Base-by-base conservation (phyloP, 2,888 invertebrate genomes). In the Zygaena filipendulae region DNA sequence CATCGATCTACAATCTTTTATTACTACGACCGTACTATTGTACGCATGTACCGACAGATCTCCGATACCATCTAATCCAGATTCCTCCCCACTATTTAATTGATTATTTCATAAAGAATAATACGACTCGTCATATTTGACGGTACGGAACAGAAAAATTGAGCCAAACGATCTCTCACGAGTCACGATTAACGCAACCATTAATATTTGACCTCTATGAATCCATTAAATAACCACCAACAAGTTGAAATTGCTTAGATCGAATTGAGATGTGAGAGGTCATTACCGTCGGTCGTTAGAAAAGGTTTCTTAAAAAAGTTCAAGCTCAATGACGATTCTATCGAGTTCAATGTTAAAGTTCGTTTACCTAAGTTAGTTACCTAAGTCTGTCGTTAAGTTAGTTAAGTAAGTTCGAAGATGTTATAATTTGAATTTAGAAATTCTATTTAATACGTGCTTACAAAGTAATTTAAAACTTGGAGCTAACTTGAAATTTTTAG, bases 21-120 rank as follows among this genome's bases (percentile, higher is more conserved):
- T 74, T 69, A 69, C 48, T 42, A n/a, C n/a, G 50, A 49, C 47
- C 54, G 60, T 67, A 66, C 67, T 67, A 68, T 54, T 60, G 53
- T 51, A 57, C 52, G 57, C 59, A 64, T 64, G 63, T 70, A 67
- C 75, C 74, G 74, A 70, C 70, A 68, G 56, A 59, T 58, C 39
- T 45, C 52, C 44, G 75, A 75, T 75, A 74, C 48, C 40, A 77
- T 77, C 75, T 72, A 66, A 70, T 72, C 68, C 70, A 75, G 68
- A 74, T 75, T 68, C 60, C 58, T n/a, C 61, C 56, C 61, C 59
- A 60, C 69, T 62, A 59, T 58, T 68, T 70, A 72, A 74, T 74
- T 75, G 74, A 74, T 77, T 74, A 72, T 71, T 74, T 64, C 62
- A 59, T 72, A 67, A 68, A 68, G 69, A 70, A 70, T 69, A 69